Percentiles rank a stretch among this genome's conserved stretches.
phyloP scores from a whole-genome alignment of 2,888 invertebrate genomes.

The Agrilus mali region DNA sequence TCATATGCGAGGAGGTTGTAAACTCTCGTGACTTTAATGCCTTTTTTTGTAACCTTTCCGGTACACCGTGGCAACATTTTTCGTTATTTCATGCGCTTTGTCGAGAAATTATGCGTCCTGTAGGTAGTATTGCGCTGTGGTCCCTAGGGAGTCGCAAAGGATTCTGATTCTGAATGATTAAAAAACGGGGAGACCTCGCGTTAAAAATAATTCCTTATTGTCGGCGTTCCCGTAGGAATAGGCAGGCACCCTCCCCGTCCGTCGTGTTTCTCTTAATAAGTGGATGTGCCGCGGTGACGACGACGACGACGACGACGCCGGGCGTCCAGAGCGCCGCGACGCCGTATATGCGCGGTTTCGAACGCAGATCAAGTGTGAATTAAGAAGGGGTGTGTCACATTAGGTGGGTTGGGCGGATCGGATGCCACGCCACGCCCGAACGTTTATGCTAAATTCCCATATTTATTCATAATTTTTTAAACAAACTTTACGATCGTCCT shows the following conservation, averaged over 20 bases:
- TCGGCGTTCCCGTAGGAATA: constrained; percentile 21
- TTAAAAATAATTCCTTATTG: constrained; percentile 33
- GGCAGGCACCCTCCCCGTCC: constrained; percentile 17
- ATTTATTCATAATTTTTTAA: constrained; percentile 9
- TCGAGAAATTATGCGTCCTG: no score
- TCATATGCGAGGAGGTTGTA: no score
- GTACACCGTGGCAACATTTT: no score
- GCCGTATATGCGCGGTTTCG: constrained; percentile 20
- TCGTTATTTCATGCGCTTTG: no score
- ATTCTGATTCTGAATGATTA: constrained; percentile 34
- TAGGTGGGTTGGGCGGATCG: constrained; percentile 26
- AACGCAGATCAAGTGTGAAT: constrained; percentile 30
- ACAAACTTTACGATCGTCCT: no score
- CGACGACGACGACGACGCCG: no score
- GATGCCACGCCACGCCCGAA: constrained; percentile 21
- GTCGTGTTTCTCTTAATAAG: constrained; percentile 27
- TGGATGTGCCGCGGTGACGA: constrained; percentile 21
- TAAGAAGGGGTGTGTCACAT: constrained; percentile 31
- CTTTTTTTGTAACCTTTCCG: no score
- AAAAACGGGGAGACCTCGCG: constrained; percentile 27
- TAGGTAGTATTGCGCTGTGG: not conserved
- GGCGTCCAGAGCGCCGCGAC: constrained; percentile 12
- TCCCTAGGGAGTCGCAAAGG: constrained; percentile 15
- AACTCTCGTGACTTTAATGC: no score
- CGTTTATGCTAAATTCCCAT: constrained; percentile 17